phyloP scores from a whole-genome alignment of 2,113 vertebrate genomes.

The Antigone vipio region DNA sequence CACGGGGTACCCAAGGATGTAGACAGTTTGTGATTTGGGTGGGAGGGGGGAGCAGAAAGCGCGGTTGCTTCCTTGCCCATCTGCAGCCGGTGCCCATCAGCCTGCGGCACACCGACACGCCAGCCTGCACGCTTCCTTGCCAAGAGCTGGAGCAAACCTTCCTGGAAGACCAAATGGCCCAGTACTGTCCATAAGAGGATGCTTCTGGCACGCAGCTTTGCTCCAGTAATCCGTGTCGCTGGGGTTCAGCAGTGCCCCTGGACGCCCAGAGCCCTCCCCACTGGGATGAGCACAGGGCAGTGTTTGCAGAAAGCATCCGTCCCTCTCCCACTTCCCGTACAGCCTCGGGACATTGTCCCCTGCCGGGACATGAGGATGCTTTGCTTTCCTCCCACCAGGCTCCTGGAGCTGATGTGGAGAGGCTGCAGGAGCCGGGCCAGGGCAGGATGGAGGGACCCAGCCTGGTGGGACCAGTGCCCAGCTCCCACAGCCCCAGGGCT shows the following conservation, averaged over 20 bases:
- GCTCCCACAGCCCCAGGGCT: neutral
- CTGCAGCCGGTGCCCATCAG: neutral
- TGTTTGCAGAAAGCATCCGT: neutral
- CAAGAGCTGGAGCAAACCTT: neutral
- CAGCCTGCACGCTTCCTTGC: neutral
- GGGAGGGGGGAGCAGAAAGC: neutral
- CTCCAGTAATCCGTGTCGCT: neutral
- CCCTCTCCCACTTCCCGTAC: accelerated
- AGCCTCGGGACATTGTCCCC: neutral
- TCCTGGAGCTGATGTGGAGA: neutral
- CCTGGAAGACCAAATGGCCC: neutral
- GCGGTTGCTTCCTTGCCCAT: neutral
- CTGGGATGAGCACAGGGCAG: accelerated
- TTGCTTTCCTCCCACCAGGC: neutral
- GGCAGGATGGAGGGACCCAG: neutral
- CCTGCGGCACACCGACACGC: neutral
- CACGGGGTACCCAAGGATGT: neutral
- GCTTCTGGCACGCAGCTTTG: neutral
- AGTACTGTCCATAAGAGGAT: neutral
- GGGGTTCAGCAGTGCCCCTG: neutral
- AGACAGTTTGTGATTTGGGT: neutral
- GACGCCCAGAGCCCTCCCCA: neutral
- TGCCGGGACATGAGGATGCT: neutral
- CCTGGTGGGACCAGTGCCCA: neutral
- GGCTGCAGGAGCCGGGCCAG: neutral